Evolutionary conservation across 2,113 vertebrate species (phyloP), one percentile per base, ranked within the genome.

Genomic region (Acrocephalus kingi): DNA sequence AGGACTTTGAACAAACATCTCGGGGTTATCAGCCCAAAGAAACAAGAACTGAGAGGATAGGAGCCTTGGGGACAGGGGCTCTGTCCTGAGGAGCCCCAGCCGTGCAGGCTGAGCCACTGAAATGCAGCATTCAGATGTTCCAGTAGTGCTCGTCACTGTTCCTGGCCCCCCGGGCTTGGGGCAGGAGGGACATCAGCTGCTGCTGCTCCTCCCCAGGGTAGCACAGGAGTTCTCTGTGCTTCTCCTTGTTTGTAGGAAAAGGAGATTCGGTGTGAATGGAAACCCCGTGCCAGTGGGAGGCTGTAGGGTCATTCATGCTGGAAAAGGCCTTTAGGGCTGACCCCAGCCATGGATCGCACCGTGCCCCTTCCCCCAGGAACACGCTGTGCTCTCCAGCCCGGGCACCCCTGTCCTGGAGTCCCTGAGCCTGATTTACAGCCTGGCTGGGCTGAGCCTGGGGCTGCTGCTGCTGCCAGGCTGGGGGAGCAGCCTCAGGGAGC

Each of bases 231-330:
- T 55, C n/a, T 10, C 39, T 58, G 35, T 11, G 27, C 31, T 45
- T n/a, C 30, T 33, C 1, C 63, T 20, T 13, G 63, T 8, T 1
- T 35, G 43, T 3, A 46, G 62, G 28, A 46, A 55, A 27, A 22
- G 9, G 5, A 39, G 52, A 22, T 64, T 4, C 17, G 5, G 27
- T 30, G 64, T 16, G 28, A 19, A 4, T 15, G 54, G 18, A 31
- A 72, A 28, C 19, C 21, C n/a, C 0, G 0, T 6, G 49, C 8
- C 22, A 14, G 30, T 56, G 48, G 45, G 41, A 43, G 51, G 21
- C 1, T 27, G n/a, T 1, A 3, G 68, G 19, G 46, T 5, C 22
- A 14, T 5, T 22, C 4, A 2, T 11, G 13, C 1, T n/a, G 62
- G 46, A 4, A 19, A 46, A 46, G 24, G 27, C 17, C 59, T 15